These are phyloP conservation scores for Lichenostomus cassidix DNA, from an alignment of 2,113 vertebrate species.

Conservation along the genomic window DNA sequence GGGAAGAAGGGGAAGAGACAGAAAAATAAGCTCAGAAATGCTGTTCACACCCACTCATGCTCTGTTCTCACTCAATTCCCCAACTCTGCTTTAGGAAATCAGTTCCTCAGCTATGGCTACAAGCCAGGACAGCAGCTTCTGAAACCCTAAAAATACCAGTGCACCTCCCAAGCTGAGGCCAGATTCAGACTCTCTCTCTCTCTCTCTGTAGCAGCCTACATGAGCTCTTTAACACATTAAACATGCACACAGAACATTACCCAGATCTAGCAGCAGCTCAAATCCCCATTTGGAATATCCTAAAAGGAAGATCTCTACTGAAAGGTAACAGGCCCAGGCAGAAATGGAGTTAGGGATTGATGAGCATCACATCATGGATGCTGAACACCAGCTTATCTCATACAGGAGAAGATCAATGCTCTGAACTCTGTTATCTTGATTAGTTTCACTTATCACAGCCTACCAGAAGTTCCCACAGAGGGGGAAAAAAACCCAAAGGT, in stretches of 20 bases:
- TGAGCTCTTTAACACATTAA: background rate
- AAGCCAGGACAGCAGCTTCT: background rate
- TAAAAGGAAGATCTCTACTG: background rate
- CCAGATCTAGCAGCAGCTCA: background rate
- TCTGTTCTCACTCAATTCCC: background rate
- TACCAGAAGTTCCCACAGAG: background rate
- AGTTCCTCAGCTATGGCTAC: background rate
- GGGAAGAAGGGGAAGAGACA: background rate
- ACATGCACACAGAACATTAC: background rate
- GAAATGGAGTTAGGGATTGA: background rate
- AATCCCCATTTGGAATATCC: background rate
- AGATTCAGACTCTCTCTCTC: background rate
- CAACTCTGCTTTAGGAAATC: background rate
- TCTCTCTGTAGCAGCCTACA: background rate
- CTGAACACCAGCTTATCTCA: background rate
- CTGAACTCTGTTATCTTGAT: background rate
- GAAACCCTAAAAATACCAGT: background rate
- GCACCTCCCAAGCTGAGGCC: background rate
- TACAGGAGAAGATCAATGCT: background rate
- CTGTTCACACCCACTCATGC: background rate
- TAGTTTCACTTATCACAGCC: background rate
- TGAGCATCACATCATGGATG: background rate
- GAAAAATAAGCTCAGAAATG: background rate
- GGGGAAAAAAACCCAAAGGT: fast-evolving
- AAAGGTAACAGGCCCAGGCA: background rate